Evolutionary conservation across 2,888 invertebrate genomes (phyloP), one percentile per base, ranked within the genome.

Genomic region (Ephialtes manifestator): DNA sequence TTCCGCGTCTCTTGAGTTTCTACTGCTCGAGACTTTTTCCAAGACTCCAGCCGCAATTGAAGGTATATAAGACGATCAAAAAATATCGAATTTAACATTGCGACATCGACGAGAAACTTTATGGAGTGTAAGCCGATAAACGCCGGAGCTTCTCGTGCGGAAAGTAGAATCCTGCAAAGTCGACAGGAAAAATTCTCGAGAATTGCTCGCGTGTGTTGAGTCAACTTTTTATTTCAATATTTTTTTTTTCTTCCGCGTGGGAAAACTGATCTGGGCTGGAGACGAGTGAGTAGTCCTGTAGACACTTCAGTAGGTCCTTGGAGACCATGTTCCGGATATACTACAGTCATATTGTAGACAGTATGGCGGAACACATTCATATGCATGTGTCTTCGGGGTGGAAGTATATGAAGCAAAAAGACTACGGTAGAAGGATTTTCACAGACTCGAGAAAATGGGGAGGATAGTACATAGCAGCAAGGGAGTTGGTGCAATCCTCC

Each of bases 91-190:
- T 77, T 72, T 65, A 65, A 63, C 70, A 72, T 68, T 51, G 20
- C 67, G 67, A 81, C 72, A 81, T 77, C 72, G 79, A 77, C 48
- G 20, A 68, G 20, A 77, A 81, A 84, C 84, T 81, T 84, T 84
- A 81, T 81, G 81, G 84, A 84, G 77, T 77, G 84, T 77, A 76
- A 84, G 63, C 81, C 81, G 84, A 84, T 84, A 84, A 84, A 81
- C 68, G 77, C 28, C 67, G 20, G 28, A 46, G 77, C 24, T 77
- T 72, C 48, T 76, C 71, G 51, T 71, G 77, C 77, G 81, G 63
- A 84, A 81, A 77, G 68, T 72, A 51, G 72, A 53, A 68, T 81
- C 77, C 51, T 53, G 76, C 60, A 71, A 72, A 80, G 71, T 81
- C 67, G 84, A 77, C 48, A 63, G 72, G 77, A 81, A 68, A 72